Evolutionary conservation across 2,797 vertebrate species (phyloP), one percentile per base, ranked within the genome.

Genomic region (Platalea minor): DNA sequence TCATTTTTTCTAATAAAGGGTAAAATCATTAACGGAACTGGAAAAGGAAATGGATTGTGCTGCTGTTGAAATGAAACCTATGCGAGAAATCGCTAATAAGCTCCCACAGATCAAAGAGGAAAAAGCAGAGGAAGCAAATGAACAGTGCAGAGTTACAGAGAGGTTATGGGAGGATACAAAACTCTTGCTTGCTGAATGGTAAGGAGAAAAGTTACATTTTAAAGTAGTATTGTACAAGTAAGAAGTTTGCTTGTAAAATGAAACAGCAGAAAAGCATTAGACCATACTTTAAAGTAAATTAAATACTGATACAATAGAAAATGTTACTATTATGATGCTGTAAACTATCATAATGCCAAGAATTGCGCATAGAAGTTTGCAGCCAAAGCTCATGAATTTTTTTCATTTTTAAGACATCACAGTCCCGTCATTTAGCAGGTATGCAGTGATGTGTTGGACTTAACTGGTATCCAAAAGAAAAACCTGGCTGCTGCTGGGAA

Each of bases 151-250:
- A 98, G 87, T 96, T 98, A 95, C 93, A 96, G 97, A 98, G 65
- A 86, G 90, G 25, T 97, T 99, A 95, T 99, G 99, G 99, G 98
- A 98, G 74, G 98, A 98, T 48, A 98, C 98, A 14, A 98, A 98
- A 83, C 97, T 95, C 70, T 96, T 98, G 5, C 95, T 99, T 85
- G 93, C 92, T 68, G 98, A 99, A 95, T 98, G 98, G 99, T 99
- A 97, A 97, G 87, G 73, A 81, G 63, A 80, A 85, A 91, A 78
- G 13, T 56, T 69, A n/a, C 5, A 6, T 91, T 88, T 93, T 88
- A 12, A 89, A 78, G 23, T 53, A 19, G 10, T 39, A 3, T 65
- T 74, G 17, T 75, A 59, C 11, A 48, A 54, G 10, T 74, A 76
- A 70, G 77, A 85, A 33, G 5, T 19, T 68, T 33, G 7, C 72